Evolutionary conservation across 1,140 invertebrate genomes (phyloP), one percentile per base, ranked within the genome.

Genomic region (Drosophila kohkoa): DNA sequence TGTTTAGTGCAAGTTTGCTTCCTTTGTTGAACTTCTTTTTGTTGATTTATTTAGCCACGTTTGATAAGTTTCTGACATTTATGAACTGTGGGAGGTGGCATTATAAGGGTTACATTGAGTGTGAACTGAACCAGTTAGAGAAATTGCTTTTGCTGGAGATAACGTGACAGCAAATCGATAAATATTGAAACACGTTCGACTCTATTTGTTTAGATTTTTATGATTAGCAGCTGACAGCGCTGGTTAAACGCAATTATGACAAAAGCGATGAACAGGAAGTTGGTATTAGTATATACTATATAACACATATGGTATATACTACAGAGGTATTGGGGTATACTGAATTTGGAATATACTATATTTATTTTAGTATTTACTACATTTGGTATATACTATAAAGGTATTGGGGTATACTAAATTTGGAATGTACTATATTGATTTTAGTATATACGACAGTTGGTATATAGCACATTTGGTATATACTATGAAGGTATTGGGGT

Each of bases 81-180:
- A 86, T 82, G 32, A 35, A 5, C 13, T 6, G 54, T 41, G 13
- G n/a, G 11, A 3, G 20, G 16, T 55, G 43, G 10, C 30, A 16
- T 1, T 5, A 25, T 45, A 16, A 28, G 13, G 8, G 55, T 49
- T 55, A n/a, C 13, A 45, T 25, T 32, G 11, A 30, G 51, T 58
- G 30, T 32, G 20, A 32, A 13, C 51, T 54, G 2, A 15, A 54
- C 51, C 69, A 46, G 63, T 82, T 75, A 79, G 55, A n/a, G 66
- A 51, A 75, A 16, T 16, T 67, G 64, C 68, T 49, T 60, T 69
- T 38, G 65, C 38, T 35, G 64, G 7, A 82, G 77, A 82, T 87
- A 88, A 74, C 55, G 73, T 78, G 85, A 87, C 85, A 89, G 80
- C 51, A 77, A 87, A 87, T 87, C 83, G 69, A 87, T 87, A 64